Evolutionary conservation across 2,113 vertebrate genomes (phyloP), one percentile per base, ranked within the genome.

Genomic region (Marmota flaviventris): DNA sequence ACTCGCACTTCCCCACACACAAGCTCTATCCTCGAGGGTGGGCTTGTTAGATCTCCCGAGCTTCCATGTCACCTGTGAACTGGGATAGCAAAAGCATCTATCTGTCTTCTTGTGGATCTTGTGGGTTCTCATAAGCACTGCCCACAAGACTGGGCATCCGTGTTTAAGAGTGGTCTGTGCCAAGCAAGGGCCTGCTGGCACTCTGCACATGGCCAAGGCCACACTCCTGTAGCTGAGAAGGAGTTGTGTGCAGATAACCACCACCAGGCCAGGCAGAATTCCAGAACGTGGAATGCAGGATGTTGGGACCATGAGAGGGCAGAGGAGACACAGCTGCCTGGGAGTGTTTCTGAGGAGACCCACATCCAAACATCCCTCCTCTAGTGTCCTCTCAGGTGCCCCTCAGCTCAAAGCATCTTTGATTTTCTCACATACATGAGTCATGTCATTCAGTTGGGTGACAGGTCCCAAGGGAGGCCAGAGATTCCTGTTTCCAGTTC

Each of bases 381-480:
- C 1, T 12, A 42, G 32, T 42, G n/a, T 42, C n/a, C 4, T 70
- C 17, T 34, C 24, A 0, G 37, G 45, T 5, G 75, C 0, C 16
- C 8, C 17, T 65, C 8, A 22, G 27, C 4, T 45, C 7, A 2
- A 63, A 51, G 14, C 4, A 69, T 16, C 12, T 3, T 0, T 53
- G 22, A 9, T 20, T 72, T 65, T 45, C 13, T 69, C 5, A 7
- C 22, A 9, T 70, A 8, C 0, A 3, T 75, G 53, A 2, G n/a
- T 29, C 13, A 1, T 67, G 20, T 12, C 14, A 4, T 24, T n/a
- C 10, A 58, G 37, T 24, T 1, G 8, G 0, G 0, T n/a, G 8
- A n/a, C 14, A 77, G 58, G 29, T 37, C 29, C 48, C 51, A 11
- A 65, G 6, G 72, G 1, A 75, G 37, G 6, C 2, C 32, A 20